Base-by-base conservation (phyloP, 2,888 invertebrate species). In the Hydroisotoma schaefferi region DNA sequence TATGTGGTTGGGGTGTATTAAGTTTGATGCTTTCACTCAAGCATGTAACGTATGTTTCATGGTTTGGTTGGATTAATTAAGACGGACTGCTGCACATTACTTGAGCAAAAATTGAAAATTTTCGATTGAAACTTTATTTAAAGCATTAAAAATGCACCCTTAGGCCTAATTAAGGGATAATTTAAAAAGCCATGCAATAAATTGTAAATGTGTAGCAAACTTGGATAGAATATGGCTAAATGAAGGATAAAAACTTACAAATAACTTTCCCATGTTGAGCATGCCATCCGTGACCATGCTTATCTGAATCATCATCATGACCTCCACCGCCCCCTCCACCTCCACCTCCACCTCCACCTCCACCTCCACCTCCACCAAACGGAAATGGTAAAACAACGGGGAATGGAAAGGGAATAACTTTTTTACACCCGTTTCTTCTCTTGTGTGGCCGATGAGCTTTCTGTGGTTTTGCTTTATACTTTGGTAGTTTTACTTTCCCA, bases 311-410 rank as follows among this genome's bases (percentile, higher is more conserved):
- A 25, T 55, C 61, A 8, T 59, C 61, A 1, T 57, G 57, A 0
- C 65, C 69, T 2, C 62, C 63, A 15, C 61, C 61, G 12, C 59
- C 57, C 4, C 57, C 59, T 1, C 58, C 63, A 5, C 62, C 63
- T 10, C 61, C 61, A 18, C 59, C 57, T 8, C 57, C 59, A 1
- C 58, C 63, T 18, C 54, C 60, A 10, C 58, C 62, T 18, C 62
- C 65, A 2, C 65, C 63, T 15, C 64, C 67, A 1, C 67, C 70
- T 8, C 69, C 69, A 6, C 64, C 68, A 49, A 71, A 57, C 1
- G 71, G 71, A 54, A 71, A 70, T n/a, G 69, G 69, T 53, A 71
- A 33, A 12, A 59, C 65, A 33, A 56, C 57, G 6, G 70, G 70
- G 20, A 70, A 53, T 18, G 71, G 71, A 22, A 71, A 58, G 2